Percentiles rank a stretch among this genome's conserved stretches.
Evolutionary conservation across 2,797 vertebrate species (phyloP).

Genomic region (Bradypodion ventrale): DNA sequence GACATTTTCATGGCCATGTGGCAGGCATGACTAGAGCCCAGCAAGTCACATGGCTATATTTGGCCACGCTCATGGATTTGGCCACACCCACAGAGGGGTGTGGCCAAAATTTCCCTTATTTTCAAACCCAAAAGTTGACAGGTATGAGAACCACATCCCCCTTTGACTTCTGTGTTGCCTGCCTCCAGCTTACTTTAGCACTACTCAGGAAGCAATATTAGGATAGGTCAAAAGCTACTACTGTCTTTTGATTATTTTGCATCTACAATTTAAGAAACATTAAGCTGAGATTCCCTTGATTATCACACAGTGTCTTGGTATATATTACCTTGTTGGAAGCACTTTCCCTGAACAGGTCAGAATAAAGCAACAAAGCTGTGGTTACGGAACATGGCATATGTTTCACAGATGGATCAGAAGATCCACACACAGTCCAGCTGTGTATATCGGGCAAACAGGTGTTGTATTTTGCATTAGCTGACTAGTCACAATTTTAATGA

Average conservation of each 20-base stretch:
- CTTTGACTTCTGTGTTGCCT: too few species aligned
- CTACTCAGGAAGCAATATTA: background rate
- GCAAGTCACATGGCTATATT: too few species aligned
- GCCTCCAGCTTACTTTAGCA: too few species aligned
- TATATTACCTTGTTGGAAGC: background rate
- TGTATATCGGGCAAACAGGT: constrained; percentile 59
- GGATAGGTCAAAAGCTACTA: background rate
- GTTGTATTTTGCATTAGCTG: constrained; percentile 62
- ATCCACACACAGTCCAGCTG: constrained; percentile 48
- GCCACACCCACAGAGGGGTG: too few species aligned
- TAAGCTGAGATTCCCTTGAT: background rate
- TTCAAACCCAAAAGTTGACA: too few species aligned
- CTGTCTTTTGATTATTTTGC: background rate
- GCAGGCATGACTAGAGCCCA: too few species aligned
- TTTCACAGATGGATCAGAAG: constrained; percentile 59
- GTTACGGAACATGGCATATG: constrained; percentile 27
- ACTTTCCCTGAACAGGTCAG: constrained; percentile 20
- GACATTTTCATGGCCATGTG: too few species aligned
- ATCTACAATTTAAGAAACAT: background rate
- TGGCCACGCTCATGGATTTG: too few species aligned
- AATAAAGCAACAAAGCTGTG: constrained; percentile 40
- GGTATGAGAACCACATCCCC: too few species aligned
- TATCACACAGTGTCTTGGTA: background rate
- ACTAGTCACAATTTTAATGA: constrained; percentile 59
- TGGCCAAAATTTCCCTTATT: too few species aligned